Percentiles rank a stretch among this genome's conserved stretches.
Conservation (phyloP, 2,888 invertebrate species). For the Leptinotarsa tumamoca region DNA sequence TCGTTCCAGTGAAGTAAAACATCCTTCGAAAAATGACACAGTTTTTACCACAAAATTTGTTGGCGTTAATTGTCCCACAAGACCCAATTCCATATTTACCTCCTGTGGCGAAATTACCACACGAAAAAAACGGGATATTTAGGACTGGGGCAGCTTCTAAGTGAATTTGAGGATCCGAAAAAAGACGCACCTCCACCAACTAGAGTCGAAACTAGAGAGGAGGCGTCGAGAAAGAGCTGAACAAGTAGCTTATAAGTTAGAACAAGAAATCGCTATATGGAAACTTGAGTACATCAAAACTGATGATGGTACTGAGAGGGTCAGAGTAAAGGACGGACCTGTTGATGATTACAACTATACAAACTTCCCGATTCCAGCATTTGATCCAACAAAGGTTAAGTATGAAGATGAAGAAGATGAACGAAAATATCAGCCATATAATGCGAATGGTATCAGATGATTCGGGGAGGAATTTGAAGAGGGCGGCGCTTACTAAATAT, state of each 20-base stretch:
- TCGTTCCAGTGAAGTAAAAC: not conserved
- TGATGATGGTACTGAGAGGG: slow-evolving; percentile 73
- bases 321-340: slow-evolving; percentile 88
- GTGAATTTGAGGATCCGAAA: slow-evolving; percentile 91
- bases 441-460: slow-evolving; percentile 64
- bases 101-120: slow-evolving; percentile 93
- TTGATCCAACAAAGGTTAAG: slow-evolving; percentile 75
- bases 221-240: slow-evolving; percentile 95
- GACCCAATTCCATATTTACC: slow-evolving; percentile 96
- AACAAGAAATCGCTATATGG: slow-evolving; percentile 96
- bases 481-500: slow-evolving; percentile 64
- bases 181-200: slow-evolving; percentile 97
- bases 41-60: slow-evolving; percentile 96
- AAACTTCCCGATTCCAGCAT: slow-evolving; percentile 58
- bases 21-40: slow-evolving; percentile 81
- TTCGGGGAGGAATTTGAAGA: slow-evolving; percentile 66
- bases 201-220: slow-evolving; percentile 94
- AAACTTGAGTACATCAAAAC: slow-evolving; percentile 67
- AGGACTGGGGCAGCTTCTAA: slow-evolving; percentile 87
- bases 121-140: slow-evolving; percentile 96
- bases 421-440: slow-evolving; percentile 78
- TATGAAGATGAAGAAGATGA: slow-evolving; percentile 81
- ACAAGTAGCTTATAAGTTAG: slow-evolving; percentile 96
- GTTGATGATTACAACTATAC: slow-evolving; percentile 83
- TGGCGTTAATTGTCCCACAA: slow-evolving; percentile 97